Percentiles rank a stretch among this genome's conserved stretches.
Evolutionary conservation across 2,888 invertebrate species (phyloP).

Genomic region (Tenodera sinensis): DNA sequence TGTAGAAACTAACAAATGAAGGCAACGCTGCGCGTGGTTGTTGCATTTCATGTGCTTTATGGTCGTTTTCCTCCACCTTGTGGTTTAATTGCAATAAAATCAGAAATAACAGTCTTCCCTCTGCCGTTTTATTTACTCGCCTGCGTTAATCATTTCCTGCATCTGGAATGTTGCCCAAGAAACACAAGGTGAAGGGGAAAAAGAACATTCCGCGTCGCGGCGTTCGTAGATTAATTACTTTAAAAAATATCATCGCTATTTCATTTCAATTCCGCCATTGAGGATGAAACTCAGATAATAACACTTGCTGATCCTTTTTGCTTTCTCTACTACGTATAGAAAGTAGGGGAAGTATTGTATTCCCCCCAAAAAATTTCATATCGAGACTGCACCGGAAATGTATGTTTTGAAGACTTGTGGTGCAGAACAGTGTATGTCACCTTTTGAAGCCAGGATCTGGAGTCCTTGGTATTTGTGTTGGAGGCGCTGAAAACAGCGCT

Average conservation of each 20-base stretch:
- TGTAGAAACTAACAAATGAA: neutral
- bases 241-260: neutral
- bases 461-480: neutral
- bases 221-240: neutral
- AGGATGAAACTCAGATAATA: neutral
- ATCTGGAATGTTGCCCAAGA: neutral
- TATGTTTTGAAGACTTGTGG: too few relatives aligned
- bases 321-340: too few relatives aligned
- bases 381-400: too few relatives aligned
- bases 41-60: neutral
- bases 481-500: neutral
- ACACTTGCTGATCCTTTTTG: too few relatives aligned
- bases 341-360: too few relatives aligned
- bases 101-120: neutral
- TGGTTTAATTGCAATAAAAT: neutral
- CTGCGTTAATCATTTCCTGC: neutral
- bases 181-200: neutral
- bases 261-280: neutral
- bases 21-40: neutral
- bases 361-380: too few relatives aligned
- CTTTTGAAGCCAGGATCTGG: neutral
- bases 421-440: too few relatives aligned
- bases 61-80: neutral
- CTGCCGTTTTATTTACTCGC: neutral
- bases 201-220: neutral